phyloP scores from a whole-genome alignment of 2,797 vertebrate genomes.

The Clarias laeviceps region DNA sequence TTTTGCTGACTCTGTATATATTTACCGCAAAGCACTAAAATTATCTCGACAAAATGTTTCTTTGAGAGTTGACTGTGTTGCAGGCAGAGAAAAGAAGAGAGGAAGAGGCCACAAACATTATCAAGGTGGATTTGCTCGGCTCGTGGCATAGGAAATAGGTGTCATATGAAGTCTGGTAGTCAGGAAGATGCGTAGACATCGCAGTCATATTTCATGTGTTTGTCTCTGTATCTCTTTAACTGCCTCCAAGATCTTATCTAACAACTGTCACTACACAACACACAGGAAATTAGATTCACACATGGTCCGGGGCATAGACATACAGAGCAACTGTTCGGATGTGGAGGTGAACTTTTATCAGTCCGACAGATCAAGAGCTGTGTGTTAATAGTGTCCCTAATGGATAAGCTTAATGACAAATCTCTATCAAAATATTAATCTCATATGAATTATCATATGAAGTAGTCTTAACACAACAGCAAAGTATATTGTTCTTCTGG shows the following conservation, averaged over 20 bases:
- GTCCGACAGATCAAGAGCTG: background rate
- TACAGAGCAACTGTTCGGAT: conserved; percentile 29
- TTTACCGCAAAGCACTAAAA: background rate
- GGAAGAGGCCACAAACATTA: conserved; percentile 44
- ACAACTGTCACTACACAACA: conserved; percentile 43
- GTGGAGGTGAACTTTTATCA: conserved; percentile 22
- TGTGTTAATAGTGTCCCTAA: background rate
- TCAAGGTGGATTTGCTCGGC: conserved; percentile 31
- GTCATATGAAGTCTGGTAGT: conserved; percentile 46
- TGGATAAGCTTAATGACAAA: background rate
- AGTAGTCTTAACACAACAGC: background rate
- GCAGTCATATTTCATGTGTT: conserved; percentile 47
- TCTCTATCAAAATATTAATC: background rate
- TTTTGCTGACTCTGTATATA: too few relatives aligned
- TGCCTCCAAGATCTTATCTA: conserved; percentile 55
- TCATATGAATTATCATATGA: background rate
- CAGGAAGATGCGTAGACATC: conserved; percentile 40
- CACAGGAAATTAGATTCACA: conserved; percentile 46
- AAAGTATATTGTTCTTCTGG: background rate
- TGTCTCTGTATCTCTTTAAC: conserved; percentile 47
- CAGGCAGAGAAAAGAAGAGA: background rate
- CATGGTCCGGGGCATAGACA: conserved; percentile 4
- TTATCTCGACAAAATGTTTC: background rate
- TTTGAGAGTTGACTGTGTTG: background rate
- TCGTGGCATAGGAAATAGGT: conserved; percentile 31